Evolutionary conservation across 2,888 invertebrate species (phyloP).

Genomic region (Scaptomyza caliginosa): DNA sequence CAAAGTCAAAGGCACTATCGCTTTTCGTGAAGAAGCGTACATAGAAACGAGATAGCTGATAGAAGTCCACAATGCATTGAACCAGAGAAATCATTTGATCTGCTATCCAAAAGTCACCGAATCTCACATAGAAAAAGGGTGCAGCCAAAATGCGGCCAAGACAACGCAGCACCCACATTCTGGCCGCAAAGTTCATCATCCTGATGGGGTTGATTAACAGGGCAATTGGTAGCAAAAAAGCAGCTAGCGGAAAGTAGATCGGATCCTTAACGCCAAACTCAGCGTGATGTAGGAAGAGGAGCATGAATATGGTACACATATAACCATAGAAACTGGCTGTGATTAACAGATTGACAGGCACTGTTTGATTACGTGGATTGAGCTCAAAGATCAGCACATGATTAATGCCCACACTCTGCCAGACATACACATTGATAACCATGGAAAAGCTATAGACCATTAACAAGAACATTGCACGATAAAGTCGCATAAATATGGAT

Average conservation of each 20-base stretch:
- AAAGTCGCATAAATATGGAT: constrained; percentile 91
- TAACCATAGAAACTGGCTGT: constrained; percentile 94
- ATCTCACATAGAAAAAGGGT: constrained; percentile 94
- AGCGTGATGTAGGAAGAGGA: constrained; percentile 87
- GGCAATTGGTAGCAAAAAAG: constrained; percentile 89
- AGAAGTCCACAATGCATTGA: constrained; percentile 94
- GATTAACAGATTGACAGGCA: constrained; percentile 95
- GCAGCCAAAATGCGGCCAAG: constrained; percentile 90
- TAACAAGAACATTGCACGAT: constrained; percentile 94
- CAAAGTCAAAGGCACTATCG: constrained; percentile 78
- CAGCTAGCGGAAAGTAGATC: constrained; percentile 93
- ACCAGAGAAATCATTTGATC: constrained; percentile 97
- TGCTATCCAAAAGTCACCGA: constrained; percentile 98
- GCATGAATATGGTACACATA: constrained; percentile 93
- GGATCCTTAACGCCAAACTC: constrained; percentile 89
- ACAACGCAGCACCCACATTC: constrained; percentile 95
- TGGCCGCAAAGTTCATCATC: constrained; percentile 93
- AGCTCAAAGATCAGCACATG: constrained; percentile 98
- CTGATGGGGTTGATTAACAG: constrained; percentile 95
- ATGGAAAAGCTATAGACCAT: constrained; percentile 95
- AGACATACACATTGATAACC: constrained; percentile 97
- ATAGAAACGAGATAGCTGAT: constrained; percentile 96
- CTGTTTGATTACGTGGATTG: constrained; percentile 95
- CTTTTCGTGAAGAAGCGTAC: constrained; percentile 71
- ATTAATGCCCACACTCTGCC: constrained; percentile 97